Base-by-base conservation (phyloP, 1,140 invertebrate species). In the Brachionus sp. region DNA sequence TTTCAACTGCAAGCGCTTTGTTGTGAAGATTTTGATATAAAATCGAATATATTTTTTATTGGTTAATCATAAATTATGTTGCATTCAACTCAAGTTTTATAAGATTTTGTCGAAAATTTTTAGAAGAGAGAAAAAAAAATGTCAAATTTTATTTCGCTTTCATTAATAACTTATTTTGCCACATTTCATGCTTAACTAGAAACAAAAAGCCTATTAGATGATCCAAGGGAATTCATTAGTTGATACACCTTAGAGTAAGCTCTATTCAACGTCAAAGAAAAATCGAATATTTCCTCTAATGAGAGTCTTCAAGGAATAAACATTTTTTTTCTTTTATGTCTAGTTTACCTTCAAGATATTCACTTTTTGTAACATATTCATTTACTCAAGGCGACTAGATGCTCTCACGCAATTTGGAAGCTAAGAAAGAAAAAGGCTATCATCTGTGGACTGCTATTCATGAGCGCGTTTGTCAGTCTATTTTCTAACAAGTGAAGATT, bases 131-230 rank as follows among this genome's bases (percentile, higher is more conserved):
- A 23, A 46, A 46, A 75, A 75, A 75, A 75, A 75, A 75, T 75
- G 70, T 75, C 70, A 75, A 46, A 75, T 35, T 75, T 75, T 75
- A 75, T 75, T 46, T 75, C 44, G 44, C 39, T 75, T 75, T 75
- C 37, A 75, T 75, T 46, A 23, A 75, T 75, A 46, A 75, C 42
- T 75, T 44, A 46, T 75, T 46, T 75, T 75, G 42, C 39, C 39
- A 75, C 68, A 46, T 75, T 25, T 75, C 66, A 70, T 70, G 66
- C 66, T 70, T 10, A 70, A 70, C 33, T 70, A 70, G 37, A 39
- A 70, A 70, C 35, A 39, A 19, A 70, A 70, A 70, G 66, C 66
- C 37, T 70, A 37, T 70, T 70, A 70, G 66, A 35, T 35, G 37
- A 70, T 39, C 37, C 39, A 39, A 70, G 66, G 66, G 66, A 70